Evolutionary conservation across 2,888 invertebrate genomes (phyloP).

Genomic region (Prenolepis imparis): DNA sequence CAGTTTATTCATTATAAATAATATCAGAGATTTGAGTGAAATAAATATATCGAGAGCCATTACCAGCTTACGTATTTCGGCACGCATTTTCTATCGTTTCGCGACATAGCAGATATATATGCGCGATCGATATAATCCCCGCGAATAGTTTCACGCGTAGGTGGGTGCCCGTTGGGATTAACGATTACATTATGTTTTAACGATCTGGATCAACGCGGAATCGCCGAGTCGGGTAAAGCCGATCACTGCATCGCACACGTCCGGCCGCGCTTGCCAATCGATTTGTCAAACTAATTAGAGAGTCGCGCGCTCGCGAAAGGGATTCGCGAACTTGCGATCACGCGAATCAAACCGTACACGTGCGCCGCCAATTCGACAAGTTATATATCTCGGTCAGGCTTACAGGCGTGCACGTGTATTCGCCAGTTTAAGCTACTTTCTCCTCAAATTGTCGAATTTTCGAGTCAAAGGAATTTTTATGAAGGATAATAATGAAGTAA

Average conservation of each 20-base stretch:
- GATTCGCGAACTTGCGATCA: constrained; percentile 46
- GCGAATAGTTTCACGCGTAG: constrained; percentile 69
- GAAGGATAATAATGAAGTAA: neutral
- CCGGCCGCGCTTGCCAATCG: constrained; percentile 46
- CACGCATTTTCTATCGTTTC: constrained; percentile 1
- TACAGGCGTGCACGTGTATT: neutral
- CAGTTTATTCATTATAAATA: neutral
- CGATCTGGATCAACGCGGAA: constrained; percentile 65
- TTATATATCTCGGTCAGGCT: constrained; percentile 21
- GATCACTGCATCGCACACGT: constrained; percentile 43
- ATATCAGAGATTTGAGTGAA: constrained; percentile 52
- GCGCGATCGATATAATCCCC: constrained; percentile 66
- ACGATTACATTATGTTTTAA: constrained; percentile 69
- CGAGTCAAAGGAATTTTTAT: neutral
- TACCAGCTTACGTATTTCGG: constrained; percentile 2
- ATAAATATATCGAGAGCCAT: neutral
- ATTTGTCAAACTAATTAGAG: constrained; percentile 58
- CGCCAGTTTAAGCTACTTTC: neutral
- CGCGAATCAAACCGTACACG: constrained; percentile 39
- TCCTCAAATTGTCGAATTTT: neutral
- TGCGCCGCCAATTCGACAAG: constrained; percentile 33
- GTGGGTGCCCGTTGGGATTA: constrained; percentile 68
- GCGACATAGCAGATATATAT: constrained; percentile 32
- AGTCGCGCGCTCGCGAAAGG: constrained; percentile 42
- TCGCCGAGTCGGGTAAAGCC: constrained; percentile 48